These are phyloP conservation scores for Orius laevigatus DNA, from an alignment of 1,140 invertebrate species.

Conservation along the genomic window DNA sequence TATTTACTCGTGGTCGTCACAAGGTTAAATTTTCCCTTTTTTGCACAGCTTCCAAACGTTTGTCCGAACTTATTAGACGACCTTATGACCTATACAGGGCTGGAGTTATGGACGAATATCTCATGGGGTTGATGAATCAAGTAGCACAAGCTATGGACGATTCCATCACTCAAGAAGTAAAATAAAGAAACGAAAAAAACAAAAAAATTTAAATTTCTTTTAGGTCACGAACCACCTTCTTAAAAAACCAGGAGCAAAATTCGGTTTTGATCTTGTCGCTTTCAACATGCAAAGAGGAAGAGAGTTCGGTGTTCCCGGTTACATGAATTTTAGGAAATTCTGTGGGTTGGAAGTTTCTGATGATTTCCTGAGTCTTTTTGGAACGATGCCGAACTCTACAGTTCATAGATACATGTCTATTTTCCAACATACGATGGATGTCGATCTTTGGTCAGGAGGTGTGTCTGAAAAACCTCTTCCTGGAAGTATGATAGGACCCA, in stretches of 20 bases:
- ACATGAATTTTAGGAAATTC: conserved; percentile 54
- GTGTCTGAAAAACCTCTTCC: conserved; percentile 68
- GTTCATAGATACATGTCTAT: conserved; percentile 57
- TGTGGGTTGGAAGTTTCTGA: conserved; percentile 66
- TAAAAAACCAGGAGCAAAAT: conserved; percentile 63
- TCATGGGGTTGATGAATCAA: conserved; percentile 87
- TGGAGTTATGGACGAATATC: conserved; percentile 77
- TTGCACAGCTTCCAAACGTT: conserved; percentile 57
- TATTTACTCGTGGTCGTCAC: too few relatives aligned
- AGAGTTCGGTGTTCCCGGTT: conserved; percentile 74
- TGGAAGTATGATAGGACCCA: conserved; percentile 82
- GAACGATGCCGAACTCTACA: conserved; percentile 78
- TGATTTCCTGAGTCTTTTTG: conserved; percentile 67
- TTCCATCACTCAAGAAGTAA: conserved; percentile 74
- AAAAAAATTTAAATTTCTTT: conserved; percentile 5
- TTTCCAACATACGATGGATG: conserved; percentile 64
- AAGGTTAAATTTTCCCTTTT: too few relatives aligned
- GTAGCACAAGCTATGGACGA: conserved; percentile 90
- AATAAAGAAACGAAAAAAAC: too few relatives aligned
- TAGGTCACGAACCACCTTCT: conserved; percentile 74
- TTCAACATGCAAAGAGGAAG: conserved; percentile 67
- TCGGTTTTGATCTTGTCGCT: conserved; percentile 71
- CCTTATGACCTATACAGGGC: conserved; percentile 82
- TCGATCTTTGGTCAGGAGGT: conserved; percentile 85
- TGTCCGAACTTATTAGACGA: conserved; percentile 71